Percentiles rank a stretch among this genome's conserved stretches.
Conservation (phyloP, 2,797 vertebrate genomes). For the Mormyrus proboscirostris region DNA sequence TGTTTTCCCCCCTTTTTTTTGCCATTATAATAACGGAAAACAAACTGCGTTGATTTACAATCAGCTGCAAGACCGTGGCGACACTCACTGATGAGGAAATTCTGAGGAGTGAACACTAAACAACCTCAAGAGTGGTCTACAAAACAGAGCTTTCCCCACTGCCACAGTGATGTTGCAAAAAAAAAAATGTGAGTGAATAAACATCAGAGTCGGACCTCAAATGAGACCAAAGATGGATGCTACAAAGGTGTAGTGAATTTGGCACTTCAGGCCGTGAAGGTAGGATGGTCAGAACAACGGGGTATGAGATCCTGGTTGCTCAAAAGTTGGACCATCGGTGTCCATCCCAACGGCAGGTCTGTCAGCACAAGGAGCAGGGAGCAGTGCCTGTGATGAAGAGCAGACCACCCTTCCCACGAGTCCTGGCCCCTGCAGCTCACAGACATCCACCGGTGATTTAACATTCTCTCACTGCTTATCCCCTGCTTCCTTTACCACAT, state of each 20-base stretch:
- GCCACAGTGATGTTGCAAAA: not conserved
- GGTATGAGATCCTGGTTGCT: not conserved
- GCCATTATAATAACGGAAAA: not conserved
- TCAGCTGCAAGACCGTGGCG: not conserved
- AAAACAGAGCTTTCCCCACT: not conserved
- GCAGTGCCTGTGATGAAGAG: constrained; percentile 27
- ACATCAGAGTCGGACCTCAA: not conserved
- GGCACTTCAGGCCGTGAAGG: not conserved
- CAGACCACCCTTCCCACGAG: constrained; percentile 20
- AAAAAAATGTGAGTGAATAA: not conserved
- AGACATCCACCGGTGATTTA: not conserved
- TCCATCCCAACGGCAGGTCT: not conserved
- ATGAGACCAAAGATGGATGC: not conserved
- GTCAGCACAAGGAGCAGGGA: not conserved
- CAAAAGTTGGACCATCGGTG: not conserved
- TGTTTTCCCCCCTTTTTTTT: not conserved
- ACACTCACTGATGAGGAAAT: not conserved
- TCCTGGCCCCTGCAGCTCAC: not conserved
- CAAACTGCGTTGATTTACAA: not conserved
- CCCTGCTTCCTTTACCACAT: not conserved
- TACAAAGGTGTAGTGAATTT: not conserved
- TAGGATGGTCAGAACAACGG: not conserved
- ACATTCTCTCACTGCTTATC: not conserved
- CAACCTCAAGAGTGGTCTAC: not conserved
- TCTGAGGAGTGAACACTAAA: not conserved